Base-by-base conservation (phyloP, 2,888 invertebrate genomes). In the Brenthis hecate region DNA sequence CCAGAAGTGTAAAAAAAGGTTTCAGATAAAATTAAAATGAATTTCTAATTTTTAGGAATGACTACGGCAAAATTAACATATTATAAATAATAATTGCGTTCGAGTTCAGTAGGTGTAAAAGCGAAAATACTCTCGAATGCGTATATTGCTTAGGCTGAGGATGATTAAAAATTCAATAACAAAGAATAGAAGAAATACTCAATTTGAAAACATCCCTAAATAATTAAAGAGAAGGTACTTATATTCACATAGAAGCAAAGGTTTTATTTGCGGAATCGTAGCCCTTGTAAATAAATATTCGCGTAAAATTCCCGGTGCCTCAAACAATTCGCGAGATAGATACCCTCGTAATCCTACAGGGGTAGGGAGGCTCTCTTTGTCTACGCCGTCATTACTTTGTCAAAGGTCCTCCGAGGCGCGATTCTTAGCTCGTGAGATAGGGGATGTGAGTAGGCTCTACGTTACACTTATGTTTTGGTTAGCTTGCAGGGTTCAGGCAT, bases 341-440 rank as follows among this genome's bases (percentile, higher is more conserved):
- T 80, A 79, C 82, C 81, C 78, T 78, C 68, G 74, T 70, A 68
- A 56, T 64, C 63, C 72, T 65, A 57, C 69, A 62, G 71, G 67
- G 67, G 62, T 70, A 70, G 77, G 75, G 75, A 71, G 72, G 75
- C 72, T 6, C 74, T 77, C 85, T 88, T 91, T 90, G 89, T 91
- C 88, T 88, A 76, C 83, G 78, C 80, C 85, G 85, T 89, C 90
- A 89, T 91, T 91, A 91, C 91, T 91, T 90, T 88, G 89, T 89
- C 89, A 89, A 89, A 91, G 88, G 88, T 89, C 86, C 90, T 89
- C 76, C 72, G 77, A 73, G 75, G 76, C 77, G 76, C 73, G 77
- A 75, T 72, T 74, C 76, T 76, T 72, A 74, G 73, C 71, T 71
- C 66, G 70, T 57, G 51, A 72, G 72, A 71, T 72, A 70, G 75